Evolutionary conservation across 2,797 vertebrate species (phyloP).

Genomic region (Chrosomus eos): DNA sequence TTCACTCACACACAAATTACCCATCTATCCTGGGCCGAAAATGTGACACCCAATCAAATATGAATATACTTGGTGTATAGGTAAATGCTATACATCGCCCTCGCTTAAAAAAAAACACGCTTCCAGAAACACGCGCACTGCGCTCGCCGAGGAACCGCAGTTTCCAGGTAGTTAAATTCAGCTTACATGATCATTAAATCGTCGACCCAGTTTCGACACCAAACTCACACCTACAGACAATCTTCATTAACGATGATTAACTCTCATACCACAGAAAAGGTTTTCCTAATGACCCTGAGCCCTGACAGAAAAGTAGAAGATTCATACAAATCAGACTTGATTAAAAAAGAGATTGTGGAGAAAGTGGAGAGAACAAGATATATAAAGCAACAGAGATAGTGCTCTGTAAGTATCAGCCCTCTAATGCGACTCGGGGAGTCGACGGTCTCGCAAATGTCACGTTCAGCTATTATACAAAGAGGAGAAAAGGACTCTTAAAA

Average conservation of each 20-base stretch:
- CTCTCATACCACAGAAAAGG: slow-evolving; percentile 57
- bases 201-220: slow-evolving; percentile 40
- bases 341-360: background rate
- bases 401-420: slow-evolving; percentile 32
- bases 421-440: background rate
- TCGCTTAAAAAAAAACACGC: slow-evolving; percentile 31
- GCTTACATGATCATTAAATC: slow-evolving; percentile 47
- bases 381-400: slow-evolving; percentile 20
- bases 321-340: slow-evolving; percentile 4
- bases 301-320: slow-evolving; percentile 50
- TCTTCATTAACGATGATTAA: slow-evolving; percentile 44
- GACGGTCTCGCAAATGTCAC: slow-evolving; percentile 27
- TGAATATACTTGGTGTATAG: slow-evolving; percentile 55
- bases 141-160: slow-evolving; percentile 18
- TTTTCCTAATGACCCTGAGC: slow-evolving; percentile 59
- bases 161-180: slow-evolving; percentile 59
- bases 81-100: slow-evolving; percentile 54
- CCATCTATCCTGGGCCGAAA: slow-evolving; percentile 25
- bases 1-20: slow-evolving; percentile 39
- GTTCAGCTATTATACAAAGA: slow-evolving; percentile 16
- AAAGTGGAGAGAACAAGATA: slow-evolving; percentile 6
- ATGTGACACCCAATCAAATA: slow-evolving; percentile 43
- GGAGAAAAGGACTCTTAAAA: slow-evolving; percentile 10
- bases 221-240: slow-evolving; percentile 48
- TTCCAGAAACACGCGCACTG: slow-evolving; percentile 14